Base-by-base conservation (phyloP, 2,113 vertebrate genomes). In the Carlito syrichta region DNA sequence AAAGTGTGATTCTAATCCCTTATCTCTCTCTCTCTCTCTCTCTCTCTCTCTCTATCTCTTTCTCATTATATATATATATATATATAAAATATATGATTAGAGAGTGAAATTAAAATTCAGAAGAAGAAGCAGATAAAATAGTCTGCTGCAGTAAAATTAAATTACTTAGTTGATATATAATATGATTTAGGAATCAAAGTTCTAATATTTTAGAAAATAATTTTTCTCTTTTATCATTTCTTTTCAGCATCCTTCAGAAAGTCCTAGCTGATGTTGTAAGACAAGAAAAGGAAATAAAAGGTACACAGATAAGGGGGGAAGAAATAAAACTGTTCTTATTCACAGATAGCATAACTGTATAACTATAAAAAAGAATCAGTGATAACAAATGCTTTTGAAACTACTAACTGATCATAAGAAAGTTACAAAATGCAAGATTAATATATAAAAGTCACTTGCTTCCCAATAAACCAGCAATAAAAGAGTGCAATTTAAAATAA, bases 391-490 rank as follows among this genome's bases (percentile, higher is more conserved):
- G 30, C 8, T 43, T 40, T 38, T 74, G 38, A 16, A 89, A 66
- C 4, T 63, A 45, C 27, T 40, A 14, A 38, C 16, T 40, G 40
- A 74, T 35, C 76, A 66, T 20, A 89, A 10, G 9, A 83, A 45
- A 7, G 8, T 38, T n/a, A 81, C 13, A 73, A 0, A 2, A 13
- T 38, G 43, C 1, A 43, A 62, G 8, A 0, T 4, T 50, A 48
- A 6, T 43, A 63, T 35, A 35, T 43, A 73, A 50, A 74, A 43
- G 6, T 45, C 22, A n/a, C n/a, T 45, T 94, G 17, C 0, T 50
- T 94, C 63, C 13, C 23, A 68, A 45, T 13, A 17, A 14, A 77
- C 16, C 23, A 84, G 7, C 5, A 89, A 76, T 76, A 13, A 32
- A 77, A 56, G 77, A 56, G 6, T 56, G 20, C 11, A 48, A n/a